Base-by-base conservation (phyloP, 2,113 vertebrate species). In the Salvelinus alpinus region DNA sequence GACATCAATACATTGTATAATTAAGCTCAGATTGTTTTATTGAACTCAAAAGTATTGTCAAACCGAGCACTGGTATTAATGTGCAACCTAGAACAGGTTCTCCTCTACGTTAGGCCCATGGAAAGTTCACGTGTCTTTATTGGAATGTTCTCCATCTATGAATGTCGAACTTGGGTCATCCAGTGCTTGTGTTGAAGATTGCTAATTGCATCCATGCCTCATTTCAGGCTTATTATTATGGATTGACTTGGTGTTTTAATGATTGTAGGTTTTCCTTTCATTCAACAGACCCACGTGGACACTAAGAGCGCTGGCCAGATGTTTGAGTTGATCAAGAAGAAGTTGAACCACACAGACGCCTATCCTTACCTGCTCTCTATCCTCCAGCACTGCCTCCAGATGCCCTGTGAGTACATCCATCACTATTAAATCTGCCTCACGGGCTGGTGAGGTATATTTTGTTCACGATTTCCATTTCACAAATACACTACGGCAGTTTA, bases 291-390 rank as follows among this genome's bases (percentile, higher is more conserved):
- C 73, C 98, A 99, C 70, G 92, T 99, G 13, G 97, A 99, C 83
- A 99, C 98, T 2, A 99, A 99, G 91, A 99, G 98, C 24, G 96
- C 97, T 13, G 89, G 95, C 27, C 94, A 97, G 89, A 99, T 99
- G 98, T 99, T 99, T 86, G 97, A 99, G 76, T 62, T 98, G 87
- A 92, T 99, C 86, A 97, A 96, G 92, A 98, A 94, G 91, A 97
- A 95, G 87, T 71, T 99, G 93, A 98, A 94, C 90, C 95, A 97
- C 89, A 96, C 97, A 0, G 98, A 99, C 0, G 94, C 96, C 72
- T 99, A 99, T 82, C 96, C 97, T n/a, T 95, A 96, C 92, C 93
- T 99, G 84, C 88, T 99, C 27, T 99, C 98, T 6, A 94, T 99
- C 80, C 94, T 99, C 44, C 96, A 99, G 73, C 98, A 99, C 92